phyloP scores from a whole-genome alignment of 2,888 invertebrate genomes.

The Hyles lineata region DNA sequence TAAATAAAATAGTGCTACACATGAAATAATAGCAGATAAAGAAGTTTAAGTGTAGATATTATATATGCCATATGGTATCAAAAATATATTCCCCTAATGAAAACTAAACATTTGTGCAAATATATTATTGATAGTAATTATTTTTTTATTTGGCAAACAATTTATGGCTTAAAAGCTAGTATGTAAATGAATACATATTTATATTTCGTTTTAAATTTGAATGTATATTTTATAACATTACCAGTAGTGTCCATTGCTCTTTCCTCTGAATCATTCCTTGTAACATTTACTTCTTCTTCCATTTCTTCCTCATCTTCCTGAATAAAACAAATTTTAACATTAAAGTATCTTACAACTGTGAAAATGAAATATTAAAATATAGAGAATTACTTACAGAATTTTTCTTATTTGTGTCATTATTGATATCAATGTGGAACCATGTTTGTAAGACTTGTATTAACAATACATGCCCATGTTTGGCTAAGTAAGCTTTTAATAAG shows the following conservation, averaged over 20 bases:
- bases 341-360: neutral
- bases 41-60: too few species aligned
- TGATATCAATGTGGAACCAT: conserved; percentile 86
- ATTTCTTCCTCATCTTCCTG: conserved; percentile 75
- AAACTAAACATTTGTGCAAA: too few species aligned
- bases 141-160: too few species aligned
- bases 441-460: conserved; percentile 88
- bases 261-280: conserved; percentile 57
- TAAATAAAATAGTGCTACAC: too few species aligned
- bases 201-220: neutral
- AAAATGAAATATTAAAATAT: conserved; percentile 20
- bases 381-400: conserved; percentile 60
- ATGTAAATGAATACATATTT: neutral
- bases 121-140: too few species aligned
- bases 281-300: conserved; percentile 62
- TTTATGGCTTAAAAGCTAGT: too few species aligned
- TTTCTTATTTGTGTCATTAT: conserved; percentile 74
- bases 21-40: too few species aligned
- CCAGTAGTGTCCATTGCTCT: conserved; percentile 63
- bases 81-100: too few species aligned
- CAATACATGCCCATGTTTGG: conserved; percentile 88
- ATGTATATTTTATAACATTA: conserved; percentile 41
- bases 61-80: too few species aligned
- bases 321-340: conserved; percentile 28
- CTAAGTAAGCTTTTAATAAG: conserved; percentile 86